phyloP scores from a whole-genome alignment of 2,113 vertebrate species.

The Phrynosoma blainvillii region DNA sequence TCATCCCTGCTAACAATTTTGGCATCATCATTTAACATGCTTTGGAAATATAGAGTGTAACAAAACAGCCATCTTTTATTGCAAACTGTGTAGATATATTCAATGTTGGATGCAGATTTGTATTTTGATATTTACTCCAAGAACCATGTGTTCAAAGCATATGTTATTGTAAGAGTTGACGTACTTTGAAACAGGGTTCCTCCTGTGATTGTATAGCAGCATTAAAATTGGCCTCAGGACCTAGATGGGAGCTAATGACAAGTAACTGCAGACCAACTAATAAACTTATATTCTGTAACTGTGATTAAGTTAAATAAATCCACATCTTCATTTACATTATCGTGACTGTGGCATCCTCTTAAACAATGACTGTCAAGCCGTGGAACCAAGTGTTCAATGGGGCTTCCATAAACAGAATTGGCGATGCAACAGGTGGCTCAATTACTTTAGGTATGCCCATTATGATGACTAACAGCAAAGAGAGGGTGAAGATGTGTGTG shows the following conservation, averaged over 20 bases:
- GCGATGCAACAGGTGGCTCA: constrained; percentile 42
- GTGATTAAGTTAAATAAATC: constrained; percentile 47
- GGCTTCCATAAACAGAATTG: constrained; percentile 39
- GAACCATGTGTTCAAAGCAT: constrained; percentile 2
- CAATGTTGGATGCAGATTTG: neutral
- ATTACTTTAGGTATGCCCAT: constrained; percentile 55
- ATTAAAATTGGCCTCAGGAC: neutral
- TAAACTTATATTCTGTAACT: neutral
- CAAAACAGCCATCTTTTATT: neutral
- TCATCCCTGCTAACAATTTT: neutral
- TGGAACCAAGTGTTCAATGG: neutral
- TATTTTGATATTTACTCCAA: neutral
- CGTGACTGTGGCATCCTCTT: constrained; percentile 35
- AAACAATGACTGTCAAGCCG: constrained; percentile 52
- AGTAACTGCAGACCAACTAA: constrained; percentile 28
- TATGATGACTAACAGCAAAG: neutral
- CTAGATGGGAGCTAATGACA: neutral
- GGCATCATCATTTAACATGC: neutral
- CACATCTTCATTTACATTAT: constrained; percentile 34
- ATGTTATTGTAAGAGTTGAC: neutral
- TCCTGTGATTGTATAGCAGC: rapidly evolving
- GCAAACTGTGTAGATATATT: neutral
- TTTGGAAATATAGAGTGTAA: neutral
- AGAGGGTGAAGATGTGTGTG: constrained; percentile 34
- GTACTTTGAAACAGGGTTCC: neutral